Evolutionary conservation across 1,140 invertebrate genomes (phyloP).

Genomic region (Cherax destructor): DNA sequence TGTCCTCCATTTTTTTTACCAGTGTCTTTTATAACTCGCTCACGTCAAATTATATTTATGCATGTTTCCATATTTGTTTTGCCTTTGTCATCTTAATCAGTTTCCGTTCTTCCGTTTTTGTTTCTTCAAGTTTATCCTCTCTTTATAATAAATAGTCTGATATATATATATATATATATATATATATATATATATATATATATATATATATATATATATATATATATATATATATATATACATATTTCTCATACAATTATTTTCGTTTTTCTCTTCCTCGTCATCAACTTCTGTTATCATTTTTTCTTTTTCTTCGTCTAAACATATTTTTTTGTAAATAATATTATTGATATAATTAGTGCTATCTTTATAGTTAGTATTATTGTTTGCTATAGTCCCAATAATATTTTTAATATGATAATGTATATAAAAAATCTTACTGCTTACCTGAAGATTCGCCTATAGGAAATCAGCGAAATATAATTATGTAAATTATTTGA

Average conservation of each 20-base stretch:
- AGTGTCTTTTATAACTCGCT: too few species aligned
- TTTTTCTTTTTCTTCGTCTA: background rate
- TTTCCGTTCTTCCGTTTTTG: background rate
- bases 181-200: too few species aligned
- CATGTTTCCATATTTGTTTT: background rate
- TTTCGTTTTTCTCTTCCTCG: background rate
- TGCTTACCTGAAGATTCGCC: too few species aligned
- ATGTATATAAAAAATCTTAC: constrained; percentile 24
- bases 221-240: too few species aligned
- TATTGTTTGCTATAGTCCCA: constrained; percentile 37
- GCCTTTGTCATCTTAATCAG: background rate
- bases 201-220: too few species aligned
- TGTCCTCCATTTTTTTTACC: too few species aligned
- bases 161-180: too few species aligned
- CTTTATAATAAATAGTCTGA: too few species aligned
- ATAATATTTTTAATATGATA: constrained; percentile 13
- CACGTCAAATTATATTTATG: too few species aligned
- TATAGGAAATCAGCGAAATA: too few species aligned
- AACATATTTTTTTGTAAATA: background rate
- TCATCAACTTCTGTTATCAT: background rate
- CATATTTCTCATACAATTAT: background rate
- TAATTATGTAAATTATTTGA: too few species aligned
- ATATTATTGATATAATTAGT: constrained; percentile 9
- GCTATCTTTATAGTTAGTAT: background rate
- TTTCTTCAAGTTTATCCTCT: background rate